Percentiles rank a stretch among this genome's conserved stretches.
Conservation (phyloP, 2,113 vertebrate species). For the Pseudopodoces humilis region DNA sequence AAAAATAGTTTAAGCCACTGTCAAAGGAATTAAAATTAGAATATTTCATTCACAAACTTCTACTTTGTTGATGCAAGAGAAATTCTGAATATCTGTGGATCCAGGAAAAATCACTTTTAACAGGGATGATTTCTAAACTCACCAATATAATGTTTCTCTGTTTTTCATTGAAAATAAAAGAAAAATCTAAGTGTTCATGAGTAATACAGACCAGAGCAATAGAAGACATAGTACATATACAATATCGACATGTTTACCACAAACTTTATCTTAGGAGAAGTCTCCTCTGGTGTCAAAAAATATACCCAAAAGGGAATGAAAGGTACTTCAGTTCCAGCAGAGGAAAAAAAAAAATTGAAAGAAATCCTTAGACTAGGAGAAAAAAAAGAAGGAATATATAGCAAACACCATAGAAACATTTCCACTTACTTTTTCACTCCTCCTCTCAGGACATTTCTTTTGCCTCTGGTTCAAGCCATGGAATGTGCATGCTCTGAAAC, state of each 20-base stretch:
- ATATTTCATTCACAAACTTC: not conserved
- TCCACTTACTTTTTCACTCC: not conserved
- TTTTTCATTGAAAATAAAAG: not conserved
- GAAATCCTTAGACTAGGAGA: not conserved
- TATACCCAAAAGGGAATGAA: not conserved
- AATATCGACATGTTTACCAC: not conserved
- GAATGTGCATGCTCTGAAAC: not conserved
- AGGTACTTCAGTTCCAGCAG: not conserved
- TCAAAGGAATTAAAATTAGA: not conserved
- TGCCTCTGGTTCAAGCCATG: not conserved
- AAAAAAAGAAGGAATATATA: not conserved
- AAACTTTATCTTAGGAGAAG: not conserved
- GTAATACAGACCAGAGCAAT: not conserved
- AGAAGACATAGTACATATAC: fast-evolving
- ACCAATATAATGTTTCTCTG: not conserved
- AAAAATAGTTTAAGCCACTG: not conserved
- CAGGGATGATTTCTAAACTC: not conserved
- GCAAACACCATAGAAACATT: not conserved
- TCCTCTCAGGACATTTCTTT: not conserved
- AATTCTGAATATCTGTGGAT: not conserved
- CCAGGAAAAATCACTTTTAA: not conserved
- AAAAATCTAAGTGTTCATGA: not conserved
- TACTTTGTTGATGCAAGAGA: not conserved
- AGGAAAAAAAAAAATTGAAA: not conserved
- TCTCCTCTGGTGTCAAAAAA: not conserved